Conservation (phyloP, 2,113 vertebrate genomes). For the Panthera leo region DNA sequence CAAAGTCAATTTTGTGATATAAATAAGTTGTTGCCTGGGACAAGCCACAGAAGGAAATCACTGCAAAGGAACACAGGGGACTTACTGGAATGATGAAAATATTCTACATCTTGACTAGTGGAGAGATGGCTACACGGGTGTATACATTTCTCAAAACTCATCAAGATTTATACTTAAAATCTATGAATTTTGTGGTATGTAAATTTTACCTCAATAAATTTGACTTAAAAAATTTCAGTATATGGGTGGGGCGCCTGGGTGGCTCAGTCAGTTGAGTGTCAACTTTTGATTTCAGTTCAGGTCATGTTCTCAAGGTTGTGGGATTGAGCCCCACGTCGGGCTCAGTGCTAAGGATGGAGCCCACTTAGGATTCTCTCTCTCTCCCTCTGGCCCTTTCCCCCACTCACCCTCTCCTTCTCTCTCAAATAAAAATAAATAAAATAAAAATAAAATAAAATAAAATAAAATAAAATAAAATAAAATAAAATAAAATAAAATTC, state of each 20-base stretch:
- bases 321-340: no score
- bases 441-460: no score
- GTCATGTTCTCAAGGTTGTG: no score
- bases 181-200: background rate
- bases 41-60: background rate
- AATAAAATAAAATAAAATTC: background rate
- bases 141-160: background rate
- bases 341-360: no score
- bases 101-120: background rate
- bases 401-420: no score
- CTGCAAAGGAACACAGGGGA: background rate
- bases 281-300: no score
- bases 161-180: background rate
- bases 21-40: background rate
- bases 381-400: no score
- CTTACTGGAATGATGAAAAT: background rate
- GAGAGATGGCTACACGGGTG: background rate
- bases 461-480: background rate
- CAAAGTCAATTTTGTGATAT: background rate
- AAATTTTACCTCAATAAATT: background rate
- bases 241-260: background rate
- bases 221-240: background rate
- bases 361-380: no score
- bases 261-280: no score
- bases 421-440: no score